Percentiles rank a stretch among this genome's conserved stretches.
Conservation (phyloP, 2,113 vertebrate species). For the Otus sunia region DNA sequence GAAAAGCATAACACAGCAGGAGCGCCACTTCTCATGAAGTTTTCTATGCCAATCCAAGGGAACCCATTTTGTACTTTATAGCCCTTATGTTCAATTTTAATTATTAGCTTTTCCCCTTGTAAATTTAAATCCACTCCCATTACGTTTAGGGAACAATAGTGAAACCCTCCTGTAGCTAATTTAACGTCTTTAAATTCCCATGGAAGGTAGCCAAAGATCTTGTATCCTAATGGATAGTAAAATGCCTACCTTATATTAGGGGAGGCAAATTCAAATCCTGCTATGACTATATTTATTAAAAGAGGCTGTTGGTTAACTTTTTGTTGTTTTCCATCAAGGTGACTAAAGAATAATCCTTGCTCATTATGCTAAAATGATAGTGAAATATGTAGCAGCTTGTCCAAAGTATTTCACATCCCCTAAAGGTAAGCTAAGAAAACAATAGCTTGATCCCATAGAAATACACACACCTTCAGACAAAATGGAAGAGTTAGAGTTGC, state of each 20-base stretch:
- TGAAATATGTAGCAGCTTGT: not conserved
- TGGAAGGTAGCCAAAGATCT: constrained; percentile 12
- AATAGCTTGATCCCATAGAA: not conserved
- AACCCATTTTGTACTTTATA: constrained; percentile 40
- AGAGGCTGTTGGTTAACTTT: not conserved
- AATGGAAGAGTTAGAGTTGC: not conserved
- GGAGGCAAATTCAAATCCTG: not conserved
- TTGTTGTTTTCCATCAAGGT: not conserved
- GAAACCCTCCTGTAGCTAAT: constrained; percentile 23
- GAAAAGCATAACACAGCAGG: not conserved
- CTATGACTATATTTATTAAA: not conserved
- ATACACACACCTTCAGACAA: not conserved
- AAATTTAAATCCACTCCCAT: constrained; percentile 2
- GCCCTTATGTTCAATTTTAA: constrained; percentile 50
- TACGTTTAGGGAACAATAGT: not conserved
- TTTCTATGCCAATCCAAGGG: not conserved
- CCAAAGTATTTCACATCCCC: not conserved
- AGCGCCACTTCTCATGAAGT: not conserved
- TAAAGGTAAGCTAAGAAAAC: not conserved
- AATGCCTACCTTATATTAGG: constrained; percentile 6
- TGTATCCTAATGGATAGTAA: not conserved
- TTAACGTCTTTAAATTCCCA: not conserved
- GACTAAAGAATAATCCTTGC: not conserved
- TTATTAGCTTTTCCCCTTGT: constrained; percentile 40
- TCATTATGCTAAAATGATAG: not conserved